Evolutionary conservation across 2,888 invertebrate species (phyloP).

Genomic region (Cryptosula pallasiana): DNA sequence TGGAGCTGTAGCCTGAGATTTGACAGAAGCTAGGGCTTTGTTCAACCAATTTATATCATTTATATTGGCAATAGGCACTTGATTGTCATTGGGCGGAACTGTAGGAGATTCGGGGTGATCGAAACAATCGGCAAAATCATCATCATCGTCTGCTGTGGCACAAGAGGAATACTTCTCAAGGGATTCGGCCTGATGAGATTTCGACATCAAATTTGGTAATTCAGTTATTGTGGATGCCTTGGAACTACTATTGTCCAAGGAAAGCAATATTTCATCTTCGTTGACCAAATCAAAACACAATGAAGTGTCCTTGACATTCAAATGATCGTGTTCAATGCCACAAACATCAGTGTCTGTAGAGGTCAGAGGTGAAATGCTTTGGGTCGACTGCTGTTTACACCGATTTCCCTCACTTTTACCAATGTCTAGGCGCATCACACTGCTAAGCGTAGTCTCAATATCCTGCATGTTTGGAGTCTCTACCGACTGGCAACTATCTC

Average conservation of each 20-base stretch:
- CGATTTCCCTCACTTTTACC: too few relatives aligned
- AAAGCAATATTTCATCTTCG: neutral
- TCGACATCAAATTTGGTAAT: neutral
- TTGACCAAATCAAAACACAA: neutral
- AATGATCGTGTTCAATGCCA: too few relatives aligned
- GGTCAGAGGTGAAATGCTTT: too few relatives aligned
- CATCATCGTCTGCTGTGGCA: neutral
- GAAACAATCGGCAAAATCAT: conserved; percentile 14
- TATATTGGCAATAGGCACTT: neutral
- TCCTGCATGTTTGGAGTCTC: too few relatives aligned
- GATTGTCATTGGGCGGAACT: neutral
- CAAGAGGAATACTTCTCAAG: neutral
- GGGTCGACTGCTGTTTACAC: too few relatives aligned
- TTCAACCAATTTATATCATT: conserved; percentile 4
- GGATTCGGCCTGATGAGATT: neutral
- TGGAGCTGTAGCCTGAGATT: neutral
- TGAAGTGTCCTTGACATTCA: neutral
- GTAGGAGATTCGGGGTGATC: neutral
- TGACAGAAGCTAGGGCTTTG: neutral
- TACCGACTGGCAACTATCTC: too few relatives aligned
- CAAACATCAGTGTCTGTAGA: too few relatives aligned
- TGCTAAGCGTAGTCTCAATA: too few relatives aligned
- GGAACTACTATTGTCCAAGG: neutral
- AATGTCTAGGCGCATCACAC: too few relatives aligned
- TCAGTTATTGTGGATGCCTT: neutral